Evolutionary conservation across 2,113 vertebrate genomes (phyloP), one percentile per base, ranked within the genome.

Genomic region (Ciconia maguari): DNA sequence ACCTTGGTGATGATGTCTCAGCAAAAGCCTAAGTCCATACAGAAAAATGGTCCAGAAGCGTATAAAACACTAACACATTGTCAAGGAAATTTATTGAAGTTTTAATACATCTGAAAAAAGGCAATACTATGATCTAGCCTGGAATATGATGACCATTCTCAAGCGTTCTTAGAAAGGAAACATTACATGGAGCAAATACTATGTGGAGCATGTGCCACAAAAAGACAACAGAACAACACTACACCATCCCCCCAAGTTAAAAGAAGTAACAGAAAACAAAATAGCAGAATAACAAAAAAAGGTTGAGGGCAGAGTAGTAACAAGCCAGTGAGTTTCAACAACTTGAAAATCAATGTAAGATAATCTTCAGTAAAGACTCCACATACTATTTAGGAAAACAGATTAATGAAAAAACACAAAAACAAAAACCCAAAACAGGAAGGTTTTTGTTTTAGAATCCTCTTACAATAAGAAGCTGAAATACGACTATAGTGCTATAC

Each of bases 1-100:
- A 55, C 11, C 12, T 14, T 15, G 7, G 32, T 42, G 52, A 44
- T 3, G 17, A 3, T 6, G 58, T 2, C 61, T 64, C 66, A 72
- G 41, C 34, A 30, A 6, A 85, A 77, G n/a, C 13, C 10, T 27
- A 57, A 76, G 17, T 16, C 25, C 46, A 30, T 7, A 24, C 1
- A 30, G 25, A 83, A 52, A 44, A 80, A 2, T 0, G 4, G 36
- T 25, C 27, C 34, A 74, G 51, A 66, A 57, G 5, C 0, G 4
- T 5, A 34, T 0, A 29, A 70, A 81, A 62, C 1, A 0, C 42
- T 44, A 86, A 57, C 24, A 48, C 5, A 34, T 0, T 13, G 26
- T 21, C 49, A 76, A 69, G 13, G 10, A 70, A 32, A 20, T 57
- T 87, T 84, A 91, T 57, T 79, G 49, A 82, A 36, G 6, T 68